Percentiles rank a stretch among this genome's conserved stretches.
These are phyloP conservation scores for Tetragonisca angustula DNA, from an alignment of 2,888 invertebrate species.

Conservation along the genomic window DNA sequence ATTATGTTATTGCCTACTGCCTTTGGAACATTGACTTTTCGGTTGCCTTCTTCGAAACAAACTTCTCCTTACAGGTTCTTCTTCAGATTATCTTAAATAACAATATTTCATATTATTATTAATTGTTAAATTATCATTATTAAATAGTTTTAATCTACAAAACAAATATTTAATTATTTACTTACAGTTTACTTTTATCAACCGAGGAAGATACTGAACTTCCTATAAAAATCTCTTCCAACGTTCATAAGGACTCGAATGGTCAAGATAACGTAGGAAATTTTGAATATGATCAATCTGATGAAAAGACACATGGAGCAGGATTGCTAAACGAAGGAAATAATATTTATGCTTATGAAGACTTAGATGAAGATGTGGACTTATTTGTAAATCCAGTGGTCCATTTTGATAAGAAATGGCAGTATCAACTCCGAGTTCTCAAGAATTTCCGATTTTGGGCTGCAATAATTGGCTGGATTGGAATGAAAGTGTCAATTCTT, in stretches of 20 bases:
- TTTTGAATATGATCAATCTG: conserved; percentile 2
- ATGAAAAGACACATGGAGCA: conserved; percentile 13
- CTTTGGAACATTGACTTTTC: conserved; percentile 72
- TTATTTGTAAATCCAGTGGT: conserved; percentile 60
- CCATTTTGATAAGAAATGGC: conserved; percentile 57
- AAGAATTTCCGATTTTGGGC: conserved; percentile 71
- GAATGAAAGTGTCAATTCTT: conserved; percentile 63
- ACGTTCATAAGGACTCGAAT: background rate
- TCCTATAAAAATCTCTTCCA: conserved; percentile 50
- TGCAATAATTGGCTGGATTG: conserved; percentile 65
- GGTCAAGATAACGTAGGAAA: conserved; percentile 7
- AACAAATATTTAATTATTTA: background rate
- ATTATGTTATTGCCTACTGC: conserved; percentile 73
- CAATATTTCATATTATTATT: background rate
- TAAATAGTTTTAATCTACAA: background rate
- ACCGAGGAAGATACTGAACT: conserved; percentile 75
- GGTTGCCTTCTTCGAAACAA: conserved; percentile 55
- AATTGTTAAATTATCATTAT: no score
- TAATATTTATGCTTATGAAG: conserved; percentile 72
- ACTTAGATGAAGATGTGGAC: conserved; percentile 68
- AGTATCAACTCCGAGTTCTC: conserved; percentile 67
- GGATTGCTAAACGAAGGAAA: conserved; percentile 65
- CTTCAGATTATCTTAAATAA: background rate
- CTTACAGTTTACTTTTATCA: conserved; percentile 69
- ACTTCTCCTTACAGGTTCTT: conserved; percentile 69